Conservation (phyloP, 2,888 invertebrate genomes). For the Megalurothrips usitatus region DNA sequence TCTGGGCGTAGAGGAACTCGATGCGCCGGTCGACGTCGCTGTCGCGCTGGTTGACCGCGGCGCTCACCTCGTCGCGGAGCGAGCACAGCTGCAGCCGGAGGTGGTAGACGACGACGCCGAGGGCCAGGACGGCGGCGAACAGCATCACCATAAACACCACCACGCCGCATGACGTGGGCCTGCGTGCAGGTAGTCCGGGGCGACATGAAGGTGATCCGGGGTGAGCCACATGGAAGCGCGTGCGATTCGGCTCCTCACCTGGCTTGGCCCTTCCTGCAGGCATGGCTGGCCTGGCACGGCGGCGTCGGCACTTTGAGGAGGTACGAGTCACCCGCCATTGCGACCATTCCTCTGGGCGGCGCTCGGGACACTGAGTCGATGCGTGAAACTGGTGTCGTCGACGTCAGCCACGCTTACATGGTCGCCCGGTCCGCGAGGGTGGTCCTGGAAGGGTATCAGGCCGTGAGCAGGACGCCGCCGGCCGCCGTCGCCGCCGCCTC, state of each 20-base stretch:
- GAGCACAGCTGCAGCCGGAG: neutral
- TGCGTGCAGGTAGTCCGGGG: too few relatives aligned
- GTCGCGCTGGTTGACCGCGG: neutral
- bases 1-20: too few relatives aligned
- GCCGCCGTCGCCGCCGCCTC: too few relatives aligned
- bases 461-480: too few relatives aligned
- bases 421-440: neutral
- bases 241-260: too few relatives aligned
- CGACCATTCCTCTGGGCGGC: neutral
- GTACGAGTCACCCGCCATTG: constrained; percentile 8
- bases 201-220: too few relatives aligned
- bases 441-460: too few relatives aligned
- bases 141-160: neutral
- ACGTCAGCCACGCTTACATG: neutral
- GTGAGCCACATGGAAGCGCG: too few relatives aligned
- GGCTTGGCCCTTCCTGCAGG: neutral
- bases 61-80: neutral
- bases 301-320: neutral
- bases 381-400: neutral
- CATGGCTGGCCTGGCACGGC: neutral
- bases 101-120: neutral
- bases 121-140: neutral
- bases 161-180: neutral
- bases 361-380: neutral
- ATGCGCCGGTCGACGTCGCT: neutral